Percentiles rank a stretch among this genome's conserved stretches.
Evolutionary conservation across 2,888 invertebrate species (phyloP).

Genomic region (Drosophila trichaetosa): DNA sequence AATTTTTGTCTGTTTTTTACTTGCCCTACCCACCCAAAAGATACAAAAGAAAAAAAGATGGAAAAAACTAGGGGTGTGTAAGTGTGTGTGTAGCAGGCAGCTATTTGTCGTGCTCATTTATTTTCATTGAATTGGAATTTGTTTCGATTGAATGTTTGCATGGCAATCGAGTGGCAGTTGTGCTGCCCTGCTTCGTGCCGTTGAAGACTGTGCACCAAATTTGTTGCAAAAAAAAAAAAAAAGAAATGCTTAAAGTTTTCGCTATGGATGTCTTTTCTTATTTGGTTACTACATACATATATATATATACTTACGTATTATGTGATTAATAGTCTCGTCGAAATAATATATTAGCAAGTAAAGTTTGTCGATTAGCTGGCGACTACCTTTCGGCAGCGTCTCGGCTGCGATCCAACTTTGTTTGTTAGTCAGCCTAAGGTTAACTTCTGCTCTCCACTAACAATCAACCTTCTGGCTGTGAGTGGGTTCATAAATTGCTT

Average conservation of each 20-base stretch:
- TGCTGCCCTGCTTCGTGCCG: constrained; percentile 38
- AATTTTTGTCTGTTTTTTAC: constrained; percentile 57
- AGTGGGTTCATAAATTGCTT: constrained; percentile 61
- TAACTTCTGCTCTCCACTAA: constrained; percentile 27
- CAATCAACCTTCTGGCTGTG: constrained; percentile 22
- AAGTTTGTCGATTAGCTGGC: constrained; percentile 73
- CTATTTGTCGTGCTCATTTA: constrained; percentile 79
- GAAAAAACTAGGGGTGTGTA: constrained; percentile 7
- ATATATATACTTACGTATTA: constrained; percentile 13
- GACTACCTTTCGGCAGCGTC: constrained; percentile 9
- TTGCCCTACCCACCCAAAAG: constrained; percentile 13
- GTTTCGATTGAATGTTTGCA: constrained; percentile 80
- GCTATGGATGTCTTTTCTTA: neutral
- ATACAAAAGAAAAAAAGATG: neutral
- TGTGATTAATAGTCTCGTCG: constrained; percentile 68
- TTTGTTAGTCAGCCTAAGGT: constrained; percentile 35
- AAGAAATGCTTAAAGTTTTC: constrained; percentile 55
- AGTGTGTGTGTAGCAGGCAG: constrained; percentile 37
- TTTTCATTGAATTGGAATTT: constrained; percentile 77
- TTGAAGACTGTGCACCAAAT: constrained; percentile 55
- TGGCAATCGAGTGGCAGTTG: constrained; percentile 76
- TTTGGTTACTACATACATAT: neutral
- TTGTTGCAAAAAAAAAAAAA: constrained; percentile 24
- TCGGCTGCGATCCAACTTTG: constrained; percentile 26
- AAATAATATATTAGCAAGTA: constrained; percentile 69